phyloP scores from a whole-genome alignment of 2,888 invertebrate species.

The Andrena bicolor region DNA sequence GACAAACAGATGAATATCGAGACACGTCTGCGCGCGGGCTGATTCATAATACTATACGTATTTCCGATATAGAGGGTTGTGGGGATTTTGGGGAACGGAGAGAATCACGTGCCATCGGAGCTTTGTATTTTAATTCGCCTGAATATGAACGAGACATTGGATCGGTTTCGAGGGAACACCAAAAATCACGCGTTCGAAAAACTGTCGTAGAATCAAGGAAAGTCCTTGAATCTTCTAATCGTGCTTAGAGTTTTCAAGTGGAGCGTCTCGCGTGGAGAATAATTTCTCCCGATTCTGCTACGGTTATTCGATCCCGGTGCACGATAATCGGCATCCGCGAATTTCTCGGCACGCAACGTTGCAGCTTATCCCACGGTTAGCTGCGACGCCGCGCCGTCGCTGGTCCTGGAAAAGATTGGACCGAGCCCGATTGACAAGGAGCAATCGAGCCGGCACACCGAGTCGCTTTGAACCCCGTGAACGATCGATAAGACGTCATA shows the following conservation, averaged over 20 bases:
- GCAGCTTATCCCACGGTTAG: neutral
- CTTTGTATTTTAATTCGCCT: conserved; percentile 39
- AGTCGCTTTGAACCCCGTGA: conserved; percentile 29
- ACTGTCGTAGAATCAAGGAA: too few relatives aligned
- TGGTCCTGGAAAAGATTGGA: conserved; percentile 22
- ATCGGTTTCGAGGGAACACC: neutral
- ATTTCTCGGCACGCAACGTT: conserved; percentile 21
- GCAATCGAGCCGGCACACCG: conserved; percentile 11
- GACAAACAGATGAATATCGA: conserved; percentile 55
- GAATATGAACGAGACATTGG: neutral
- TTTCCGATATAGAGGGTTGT: neutral
- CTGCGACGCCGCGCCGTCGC: neutral
- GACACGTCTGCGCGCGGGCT: conserved; percentile 16
- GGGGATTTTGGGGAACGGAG: neutral
- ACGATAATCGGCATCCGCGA: conserved; percentile 6
- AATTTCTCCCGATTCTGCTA: neutral
- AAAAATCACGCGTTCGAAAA: too few relatives aligned
- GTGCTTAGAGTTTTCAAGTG: too few relatives aligned
- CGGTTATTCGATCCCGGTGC: neutral
- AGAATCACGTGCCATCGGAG: neutral
- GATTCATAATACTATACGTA: conserved; percentile 46
- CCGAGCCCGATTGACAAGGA: conserved; percentile 11
- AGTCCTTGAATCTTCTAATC: too few relatives aligned
- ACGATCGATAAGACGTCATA: conserved; percentile 43
- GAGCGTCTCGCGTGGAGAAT: neutral